Conservation (phyloP, 2,797 vertebrate genomes). For the Gallinago stenura region DNA sequence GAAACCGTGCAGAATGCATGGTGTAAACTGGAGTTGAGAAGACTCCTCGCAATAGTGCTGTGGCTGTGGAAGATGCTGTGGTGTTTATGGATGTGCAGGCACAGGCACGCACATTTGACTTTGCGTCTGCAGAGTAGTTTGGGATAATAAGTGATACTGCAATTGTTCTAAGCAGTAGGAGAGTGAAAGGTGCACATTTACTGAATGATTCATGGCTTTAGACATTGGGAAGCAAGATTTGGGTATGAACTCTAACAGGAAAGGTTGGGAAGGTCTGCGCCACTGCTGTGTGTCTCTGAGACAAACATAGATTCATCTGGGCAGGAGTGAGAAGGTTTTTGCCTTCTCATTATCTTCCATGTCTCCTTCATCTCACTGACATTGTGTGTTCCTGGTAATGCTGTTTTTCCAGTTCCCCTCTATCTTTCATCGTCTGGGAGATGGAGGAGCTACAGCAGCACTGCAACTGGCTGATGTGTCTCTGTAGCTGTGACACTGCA, state of each 20-base stretch:
- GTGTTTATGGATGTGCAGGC: not conserved
- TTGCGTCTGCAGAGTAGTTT: not conserved
- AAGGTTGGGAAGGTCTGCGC: not conserved
- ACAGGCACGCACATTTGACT: not conserved
- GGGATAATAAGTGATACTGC: not conserved
- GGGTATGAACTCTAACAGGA: not conserved
- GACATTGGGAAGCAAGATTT: not conserved
- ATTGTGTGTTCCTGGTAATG: not conserved
- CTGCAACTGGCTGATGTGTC: not conserved
- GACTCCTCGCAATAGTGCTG: not conserved
- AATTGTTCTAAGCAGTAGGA: not conserved
- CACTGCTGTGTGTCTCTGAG: not conserved
- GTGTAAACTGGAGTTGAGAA: not conserved
- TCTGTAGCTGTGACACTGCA: not conserved
- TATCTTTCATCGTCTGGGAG: not conserved
- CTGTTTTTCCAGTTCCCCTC: not conserved
- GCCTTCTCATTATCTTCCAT: not conserved
- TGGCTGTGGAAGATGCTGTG: not conserved
- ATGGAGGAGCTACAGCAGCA: not conserved
- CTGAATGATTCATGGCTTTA: not conserved
- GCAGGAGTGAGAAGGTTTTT: not conserved
- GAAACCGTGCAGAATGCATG: not conserved
- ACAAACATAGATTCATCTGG: not conserved
- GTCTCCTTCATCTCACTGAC: not conserved
- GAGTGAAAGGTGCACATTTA: not conserved